Evolutionary conservation across 2,797 vertebrate species (phyloP).

Genomic region (Intellagama lesueurii): DNA sequence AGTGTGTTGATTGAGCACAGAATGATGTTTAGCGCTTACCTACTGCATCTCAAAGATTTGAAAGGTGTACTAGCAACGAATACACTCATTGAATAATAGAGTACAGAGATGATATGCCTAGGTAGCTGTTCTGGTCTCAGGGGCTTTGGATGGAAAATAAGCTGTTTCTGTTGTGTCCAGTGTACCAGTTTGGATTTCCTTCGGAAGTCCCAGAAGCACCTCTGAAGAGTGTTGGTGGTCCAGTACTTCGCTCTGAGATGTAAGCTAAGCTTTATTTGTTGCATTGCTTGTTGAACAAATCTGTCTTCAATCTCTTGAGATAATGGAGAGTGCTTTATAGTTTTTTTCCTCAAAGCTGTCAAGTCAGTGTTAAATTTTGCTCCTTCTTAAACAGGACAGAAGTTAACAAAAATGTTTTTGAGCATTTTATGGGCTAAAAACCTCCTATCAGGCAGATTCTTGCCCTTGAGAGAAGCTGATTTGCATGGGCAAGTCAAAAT

Average conservation of each 20-base stretch:
- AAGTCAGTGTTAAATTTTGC: neutral
- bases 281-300: neutral
- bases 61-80: neutral
- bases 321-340: neutral
- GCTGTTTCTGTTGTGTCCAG: neutral
- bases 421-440: slow-evolving; percentile 43
- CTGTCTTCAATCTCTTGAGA: neutral
- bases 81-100: neutral
- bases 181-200: neutral
- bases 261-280: neutral
- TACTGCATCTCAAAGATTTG: neutral
- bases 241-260: neutral
- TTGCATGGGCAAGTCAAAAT: slow-evolving; percentile 40
- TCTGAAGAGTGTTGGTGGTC: neutral
- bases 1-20: neutral
- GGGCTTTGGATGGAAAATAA: neutral
- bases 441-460: slow-evolving; percentile 59
- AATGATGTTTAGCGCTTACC: neutral
- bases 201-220: neutral
- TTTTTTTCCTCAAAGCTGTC: neutral
- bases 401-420: slow-evolving; percentile 53
- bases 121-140: neutral
- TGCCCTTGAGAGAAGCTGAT: slow-evolving; percentile 55
- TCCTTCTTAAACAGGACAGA: slow-evolving; percentile 54
- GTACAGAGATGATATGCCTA: neutral